A percentile compares a stretch with the other conserved stretches of the same genome.
Conservation (phyloP, 1,140 invertebrate species). For the Nasonia giraulti region DNA sequence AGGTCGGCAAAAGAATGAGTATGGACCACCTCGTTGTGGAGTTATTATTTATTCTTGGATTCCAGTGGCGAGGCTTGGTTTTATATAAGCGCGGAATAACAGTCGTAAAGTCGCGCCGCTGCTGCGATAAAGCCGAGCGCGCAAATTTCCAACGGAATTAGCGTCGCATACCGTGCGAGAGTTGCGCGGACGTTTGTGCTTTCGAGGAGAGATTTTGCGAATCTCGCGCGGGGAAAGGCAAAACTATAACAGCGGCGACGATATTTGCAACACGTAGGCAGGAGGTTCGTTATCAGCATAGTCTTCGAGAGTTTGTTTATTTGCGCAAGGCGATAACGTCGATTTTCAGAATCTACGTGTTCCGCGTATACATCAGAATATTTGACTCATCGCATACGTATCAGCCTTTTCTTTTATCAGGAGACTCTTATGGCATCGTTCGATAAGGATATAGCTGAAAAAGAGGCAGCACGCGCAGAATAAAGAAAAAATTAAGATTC, state of each 20-base stretch:
- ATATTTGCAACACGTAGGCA: not conserved
- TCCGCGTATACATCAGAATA: too few relatives aligned
- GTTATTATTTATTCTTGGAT: too few relatives aligned
- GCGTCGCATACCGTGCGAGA: not conserved
- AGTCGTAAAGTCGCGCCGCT: not conserved
- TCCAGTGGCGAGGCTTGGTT: not conserved
- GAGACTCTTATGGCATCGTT: too few relatives aligned
- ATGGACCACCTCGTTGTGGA: too few relatives aligned
- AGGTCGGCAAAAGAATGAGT: not conserved
- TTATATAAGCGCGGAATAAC: not conserved
- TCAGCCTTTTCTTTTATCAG: too few relatives aligned
- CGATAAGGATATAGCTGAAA: too few relatives aligned
- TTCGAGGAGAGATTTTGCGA: not conserved
- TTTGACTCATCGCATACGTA: too few relatives aligned
- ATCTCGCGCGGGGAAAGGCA: not conserved
- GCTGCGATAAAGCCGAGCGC: not conserved
- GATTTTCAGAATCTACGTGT: too few relatives aligned
- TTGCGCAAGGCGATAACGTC: not conserved
- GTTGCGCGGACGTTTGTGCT: not conserved
- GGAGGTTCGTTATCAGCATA: not conserved
- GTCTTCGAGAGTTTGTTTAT: not conserved
- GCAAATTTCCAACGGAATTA: not conserved
- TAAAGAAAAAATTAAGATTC: too few relatives aligned
- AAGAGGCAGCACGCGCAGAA: too few relatives aligned
- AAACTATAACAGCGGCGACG: not conserved